phyloP scores from a whole-genome alignment of 2,113 vertebrate species.

The Chrysochloris asiatica region DNA sequence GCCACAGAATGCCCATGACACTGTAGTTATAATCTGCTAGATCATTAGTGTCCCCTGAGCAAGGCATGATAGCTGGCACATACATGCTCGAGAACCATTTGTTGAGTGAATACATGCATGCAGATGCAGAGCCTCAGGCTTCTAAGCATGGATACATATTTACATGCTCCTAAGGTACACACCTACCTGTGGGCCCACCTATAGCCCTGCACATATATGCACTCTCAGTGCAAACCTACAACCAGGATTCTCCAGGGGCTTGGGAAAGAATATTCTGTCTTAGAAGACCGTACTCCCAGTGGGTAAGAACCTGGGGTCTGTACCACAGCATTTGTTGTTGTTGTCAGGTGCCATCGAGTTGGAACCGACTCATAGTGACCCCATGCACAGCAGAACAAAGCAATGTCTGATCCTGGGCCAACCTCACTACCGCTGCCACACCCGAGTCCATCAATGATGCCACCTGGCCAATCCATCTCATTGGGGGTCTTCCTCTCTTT shows the following conservation, averaged over 20 bases:
- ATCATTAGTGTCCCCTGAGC: not conserved
- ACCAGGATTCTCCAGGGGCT: not conserved
- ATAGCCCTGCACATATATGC: accelerated
- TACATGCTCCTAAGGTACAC: too few species aligned
- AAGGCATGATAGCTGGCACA: not conserved
- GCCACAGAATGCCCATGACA: accelerated
- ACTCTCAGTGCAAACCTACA: not conserved
- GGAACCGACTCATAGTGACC: too few species aligned
- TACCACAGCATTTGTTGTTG: too few species aligned
- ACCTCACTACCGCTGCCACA: too few species aligned
- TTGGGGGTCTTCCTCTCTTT: too few species aligned
- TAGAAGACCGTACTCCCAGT: not conserved
- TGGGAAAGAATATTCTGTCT: not conserved
- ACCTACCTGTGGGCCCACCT: not conserved
- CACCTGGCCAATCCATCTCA: too few species aligned
- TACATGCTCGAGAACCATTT: not conserved
- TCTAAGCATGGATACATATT: accelerated
- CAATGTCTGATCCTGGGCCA: too few species aligned
- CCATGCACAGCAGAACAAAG: too few species aligned
- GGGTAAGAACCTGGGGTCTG: too few species aligned
- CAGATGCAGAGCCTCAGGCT: accelerated
- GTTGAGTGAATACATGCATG: not conserved
- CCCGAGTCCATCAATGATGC: too few species aligned
- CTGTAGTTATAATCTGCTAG: too few species aligned
- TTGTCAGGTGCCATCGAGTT: too few species aligned